A percentile compares a stretch with the other conserved stretches of the same genome.
These are phyloP conservation scores for Lasiurus borealis DNA, from an alignment of 2,113 vertebrate genomes.

Conservation along the genomic window DNA sequence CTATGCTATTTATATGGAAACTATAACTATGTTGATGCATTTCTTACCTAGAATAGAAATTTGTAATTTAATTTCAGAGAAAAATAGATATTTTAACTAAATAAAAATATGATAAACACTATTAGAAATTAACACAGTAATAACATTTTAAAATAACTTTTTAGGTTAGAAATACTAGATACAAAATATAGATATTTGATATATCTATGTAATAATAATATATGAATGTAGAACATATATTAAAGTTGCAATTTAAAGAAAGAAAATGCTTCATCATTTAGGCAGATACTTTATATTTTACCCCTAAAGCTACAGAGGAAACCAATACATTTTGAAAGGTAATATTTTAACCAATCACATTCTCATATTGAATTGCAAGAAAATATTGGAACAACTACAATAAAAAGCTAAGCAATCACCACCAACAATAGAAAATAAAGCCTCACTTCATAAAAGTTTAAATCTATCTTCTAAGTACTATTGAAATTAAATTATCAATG, in stretches of 20 bases:
- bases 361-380: constrained; percentile 24
- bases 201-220: neutral
- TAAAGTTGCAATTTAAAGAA: neutral
- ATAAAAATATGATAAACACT: neutral
- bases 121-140: neutral
- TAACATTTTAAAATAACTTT: neutral
- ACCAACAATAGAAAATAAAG: neutral
- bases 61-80: constrained; percentile 41
- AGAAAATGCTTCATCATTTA: neutral
- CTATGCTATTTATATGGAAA: neutral
- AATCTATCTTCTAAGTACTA: constrained; percentile 20
- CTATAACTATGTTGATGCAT: neutral
- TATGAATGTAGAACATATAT: neutral
- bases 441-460: constrained; percentile 21
- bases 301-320: neutral
- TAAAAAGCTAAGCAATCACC: neutral
- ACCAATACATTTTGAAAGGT: constrained; percentile 35
- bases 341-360: neutral
- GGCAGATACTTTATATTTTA: neutral
- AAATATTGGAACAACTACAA: neutral
- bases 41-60: neutral
- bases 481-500: constrained; percentile 65
- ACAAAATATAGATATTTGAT: neutral
- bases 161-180: constrained; percentile 9
- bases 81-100: neutral